Conservation (phyloP, 2,888 invertebrate genomes). For the Megalurothrips usitatus region DNA sequence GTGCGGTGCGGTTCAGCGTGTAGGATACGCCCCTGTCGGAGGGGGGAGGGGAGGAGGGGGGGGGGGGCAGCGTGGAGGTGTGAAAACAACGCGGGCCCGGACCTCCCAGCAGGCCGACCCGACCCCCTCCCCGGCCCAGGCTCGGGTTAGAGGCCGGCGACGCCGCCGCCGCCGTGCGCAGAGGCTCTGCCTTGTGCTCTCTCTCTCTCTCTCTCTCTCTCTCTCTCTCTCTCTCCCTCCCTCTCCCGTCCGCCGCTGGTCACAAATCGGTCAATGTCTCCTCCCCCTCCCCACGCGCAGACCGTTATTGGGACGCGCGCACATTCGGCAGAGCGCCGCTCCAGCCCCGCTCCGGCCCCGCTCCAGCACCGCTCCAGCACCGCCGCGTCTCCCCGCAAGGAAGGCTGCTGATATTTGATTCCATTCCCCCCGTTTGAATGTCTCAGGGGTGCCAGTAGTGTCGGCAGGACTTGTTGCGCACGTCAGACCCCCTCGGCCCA, state of each 20-base stretch:
- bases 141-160: not conserved
- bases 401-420: no score
- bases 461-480: no score
- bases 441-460: no score
- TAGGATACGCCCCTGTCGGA: not conserved
- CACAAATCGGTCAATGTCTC: not conserved
- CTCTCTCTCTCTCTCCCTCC: not conserved
- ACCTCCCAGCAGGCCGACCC: conserved; percentile 3
- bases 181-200: not conserved
- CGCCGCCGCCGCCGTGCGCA: not conserved
- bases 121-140: not conserved
- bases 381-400: no score
- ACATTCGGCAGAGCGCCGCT: no score
- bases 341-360: no score
- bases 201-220: not conserved
- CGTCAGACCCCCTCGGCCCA: no score
- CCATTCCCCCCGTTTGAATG: no score
- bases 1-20: not conserved
- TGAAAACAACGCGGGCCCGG: not conserved
- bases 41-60: not conserved
- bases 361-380: no score
- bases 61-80: not conserved
- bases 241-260: not conserved
- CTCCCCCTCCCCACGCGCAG: not conserved
- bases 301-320: no score